phyloP scores from a whole-genome alignment of 1,140 invertebrate genomes.

The Bursaphelenchus mucronatus region DNA sequence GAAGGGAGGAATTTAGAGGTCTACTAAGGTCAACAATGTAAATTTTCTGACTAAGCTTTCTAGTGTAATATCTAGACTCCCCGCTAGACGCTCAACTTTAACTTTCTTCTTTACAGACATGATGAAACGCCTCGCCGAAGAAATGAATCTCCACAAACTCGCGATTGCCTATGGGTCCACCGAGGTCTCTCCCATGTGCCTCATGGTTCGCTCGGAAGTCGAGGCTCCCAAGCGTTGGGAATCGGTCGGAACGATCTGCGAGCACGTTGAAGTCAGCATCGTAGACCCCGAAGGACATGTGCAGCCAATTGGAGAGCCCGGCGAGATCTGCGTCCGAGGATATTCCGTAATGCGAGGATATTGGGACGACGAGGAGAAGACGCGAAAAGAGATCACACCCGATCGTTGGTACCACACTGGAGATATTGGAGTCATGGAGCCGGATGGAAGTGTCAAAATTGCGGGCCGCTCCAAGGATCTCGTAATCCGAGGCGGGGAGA shows the following conservation, averaged over 20 bases:
- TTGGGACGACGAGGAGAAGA: constrained; percentile 76
- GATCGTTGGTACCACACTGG: constrained; percentile 84
- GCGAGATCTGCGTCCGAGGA: constrained; percentile 65
- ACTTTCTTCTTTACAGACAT: constrained; percentile 62
- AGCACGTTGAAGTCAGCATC: constrained; percentile 75
- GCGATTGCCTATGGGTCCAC: constrained; percentile 72
- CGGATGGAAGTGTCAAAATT: constrained; percentile 73
- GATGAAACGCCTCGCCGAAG: constrained; percentile 24
- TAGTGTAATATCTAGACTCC: no score
- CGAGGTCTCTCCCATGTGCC: constrained; percentile 71
- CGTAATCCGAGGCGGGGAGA: constrained; percentile 83
- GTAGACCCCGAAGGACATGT: constrained; percentile 69
- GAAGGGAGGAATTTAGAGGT: no score
- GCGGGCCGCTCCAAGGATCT: constrained; percentile 79
- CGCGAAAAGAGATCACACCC: constrained; percentile 68
- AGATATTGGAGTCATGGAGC: constrained; percentile 69
- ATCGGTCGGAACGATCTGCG: constrained; percentile 72
- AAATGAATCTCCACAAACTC: constrained; percentile 31
- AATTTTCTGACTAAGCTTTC: no score
- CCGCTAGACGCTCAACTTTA: no score
- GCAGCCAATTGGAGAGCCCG: background rate
- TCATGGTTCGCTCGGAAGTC: constrained; percentile 65
- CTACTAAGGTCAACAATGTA: no score
- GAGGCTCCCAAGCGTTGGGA: constrained; percentile 67
- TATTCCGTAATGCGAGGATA: constrained; percentile 77